Conservation (phyloP, 2,888 invertebrate species). For the Aphrophora alni region DNA sequence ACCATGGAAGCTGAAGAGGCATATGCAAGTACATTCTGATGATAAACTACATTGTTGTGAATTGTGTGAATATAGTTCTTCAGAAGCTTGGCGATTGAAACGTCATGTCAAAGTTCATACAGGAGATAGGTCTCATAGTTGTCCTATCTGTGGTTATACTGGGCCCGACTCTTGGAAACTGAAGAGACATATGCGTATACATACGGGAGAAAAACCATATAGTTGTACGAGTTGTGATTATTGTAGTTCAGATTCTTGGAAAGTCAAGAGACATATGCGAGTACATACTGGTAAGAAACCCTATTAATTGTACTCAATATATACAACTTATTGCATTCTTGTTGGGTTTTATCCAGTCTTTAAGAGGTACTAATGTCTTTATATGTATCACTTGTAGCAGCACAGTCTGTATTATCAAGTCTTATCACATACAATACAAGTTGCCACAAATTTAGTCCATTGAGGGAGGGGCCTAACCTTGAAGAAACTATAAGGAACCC, state of each 20-base stretch:
- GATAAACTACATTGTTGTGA: background rate
- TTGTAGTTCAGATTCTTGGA: background rate
- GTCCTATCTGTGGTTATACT: background rate
- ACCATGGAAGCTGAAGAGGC: background rate
- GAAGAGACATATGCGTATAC: background rate
- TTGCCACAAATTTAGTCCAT: too few species aligned
- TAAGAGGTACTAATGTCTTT: too few species aligned
- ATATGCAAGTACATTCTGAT: background rate
- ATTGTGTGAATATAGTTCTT: background rate
- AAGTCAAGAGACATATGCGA: conserved; percentile 1
- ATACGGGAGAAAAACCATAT: background rate
- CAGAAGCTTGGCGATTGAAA: background rate
- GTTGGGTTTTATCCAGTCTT: background rate
- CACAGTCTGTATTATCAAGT: too few species aligned
- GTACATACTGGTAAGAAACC: background rate
- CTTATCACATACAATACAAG: too few species aligned
- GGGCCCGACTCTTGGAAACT: background rate
- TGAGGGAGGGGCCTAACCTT: too few species aligned
- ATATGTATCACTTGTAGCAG: too few species aligned
- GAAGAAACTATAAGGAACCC: too few species aligned
- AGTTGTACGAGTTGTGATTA: background rate
- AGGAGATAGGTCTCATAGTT: background rate
- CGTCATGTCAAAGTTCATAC: conserved; percentile 1
- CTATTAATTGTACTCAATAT: background rate
- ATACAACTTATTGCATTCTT: background rate